These are phyloP conservation scores for Tapirus indicus DNA, from an alignment of 2,797 vertebrate species.

Conservation along the genomic window DNA sequence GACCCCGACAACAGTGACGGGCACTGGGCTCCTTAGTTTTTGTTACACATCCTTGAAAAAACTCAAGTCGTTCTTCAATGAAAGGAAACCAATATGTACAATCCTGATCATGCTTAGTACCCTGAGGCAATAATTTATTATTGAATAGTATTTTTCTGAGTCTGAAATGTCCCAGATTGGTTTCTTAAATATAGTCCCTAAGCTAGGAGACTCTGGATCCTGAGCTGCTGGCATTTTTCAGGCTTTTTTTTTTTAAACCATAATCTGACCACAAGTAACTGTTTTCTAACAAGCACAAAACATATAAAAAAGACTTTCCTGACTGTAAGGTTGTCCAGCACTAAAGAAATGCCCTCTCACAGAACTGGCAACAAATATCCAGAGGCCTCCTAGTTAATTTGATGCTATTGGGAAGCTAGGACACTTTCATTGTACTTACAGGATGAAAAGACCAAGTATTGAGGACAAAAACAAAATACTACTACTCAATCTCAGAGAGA, in stretches of 20 bases:
- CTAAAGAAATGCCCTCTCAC: neutral
- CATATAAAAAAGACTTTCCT: neutral
- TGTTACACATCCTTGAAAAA: neutral
- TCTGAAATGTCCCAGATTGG: neutral
- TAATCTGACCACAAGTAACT: neutral
- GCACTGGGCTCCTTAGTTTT: neutral
- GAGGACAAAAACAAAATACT: neutral
- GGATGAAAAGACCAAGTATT: neutral
- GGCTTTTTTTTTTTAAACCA: neutral
- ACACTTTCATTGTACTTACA: neutral
- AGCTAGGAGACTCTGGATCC: neutral
- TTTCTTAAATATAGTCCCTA: neutral
- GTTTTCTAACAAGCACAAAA: slow-evolving; percentile 28
- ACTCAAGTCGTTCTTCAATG: neutral
- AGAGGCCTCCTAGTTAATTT: neutral
- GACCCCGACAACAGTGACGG: neutral
- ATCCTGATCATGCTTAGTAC: neutral
- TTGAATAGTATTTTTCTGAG: neutral
- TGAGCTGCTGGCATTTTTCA: neutral
- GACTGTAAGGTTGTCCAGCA: neutral
- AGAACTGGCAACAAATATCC: neutral
- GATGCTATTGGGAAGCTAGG: neutral
- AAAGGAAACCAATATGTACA: neutral
- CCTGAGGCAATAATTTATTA: neutral
- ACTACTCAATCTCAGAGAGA: neutral